These are phyloP conservation scores for Pyrocoelia pectoralis DNA, from an alignment of 2,888 invertebrate species.

Conservation along the genomic window DNA sequence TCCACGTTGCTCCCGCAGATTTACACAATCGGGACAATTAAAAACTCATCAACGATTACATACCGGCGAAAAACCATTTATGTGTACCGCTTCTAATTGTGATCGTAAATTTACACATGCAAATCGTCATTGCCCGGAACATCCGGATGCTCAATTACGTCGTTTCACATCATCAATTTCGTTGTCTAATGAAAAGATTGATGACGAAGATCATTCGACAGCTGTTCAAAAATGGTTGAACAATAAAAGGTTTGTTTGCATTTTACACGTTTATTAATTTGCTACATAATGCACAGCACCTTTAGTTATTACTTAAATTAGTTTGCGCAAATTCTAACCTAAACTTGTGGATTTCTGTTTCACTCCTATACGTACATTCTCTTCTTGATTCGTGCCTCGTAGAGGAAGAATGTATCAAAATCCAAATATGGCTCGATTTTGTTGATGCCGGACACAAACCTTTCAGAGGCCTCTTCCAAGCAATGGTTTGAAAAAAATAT, in stretches of 20 bases:
- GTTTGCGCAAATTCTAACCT: no score
- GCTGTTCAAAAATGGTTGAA: slow-evolving; percentile 57
- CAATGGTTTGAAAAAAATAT: no score
- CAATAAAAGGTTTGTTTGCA: slow-evolving; percentile 59
- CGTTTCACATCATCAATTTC: slow-evolving; percentile 48
- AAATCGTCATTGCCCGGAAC: slow-evolving; percentile 77
- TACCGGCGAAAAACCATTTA: slow-evolving; percentile 79
- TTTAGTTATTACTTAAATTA: no score
- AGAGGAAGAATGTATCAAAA: no score
- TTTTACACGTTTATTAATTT: slow-evolving; percentile 48
- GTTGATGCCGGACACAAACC: no score
- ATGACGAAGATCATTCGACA: slow-evolving; percentile 36
- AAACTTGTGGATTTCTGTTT: no score
- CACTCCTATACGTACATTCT: no score
- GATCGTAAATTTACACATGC: slow-evolving; percentile 77
- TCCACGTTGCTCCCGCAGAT: slow-evolving; percentile 74
- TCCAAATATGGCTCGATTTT: no score
- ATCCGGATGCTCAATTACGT: slow-evolving; percentile 68
- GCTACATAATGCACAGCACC: no score
- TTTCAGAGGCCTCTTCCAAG: no score
- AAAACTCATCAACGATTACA: slow-evolving; percentile 81
- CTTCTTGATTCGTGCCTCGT: no score
- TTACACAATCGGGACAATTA: slow-evolving; percentile 79
- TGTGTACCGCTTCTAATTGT: slow-evolving; percentile 71
- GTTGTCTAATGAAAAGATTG: slow-evolving; percentile 57